phyloP scores from a whole-genome alignment of 2,113 vertebrate species.

The Mola mola region DNA sequence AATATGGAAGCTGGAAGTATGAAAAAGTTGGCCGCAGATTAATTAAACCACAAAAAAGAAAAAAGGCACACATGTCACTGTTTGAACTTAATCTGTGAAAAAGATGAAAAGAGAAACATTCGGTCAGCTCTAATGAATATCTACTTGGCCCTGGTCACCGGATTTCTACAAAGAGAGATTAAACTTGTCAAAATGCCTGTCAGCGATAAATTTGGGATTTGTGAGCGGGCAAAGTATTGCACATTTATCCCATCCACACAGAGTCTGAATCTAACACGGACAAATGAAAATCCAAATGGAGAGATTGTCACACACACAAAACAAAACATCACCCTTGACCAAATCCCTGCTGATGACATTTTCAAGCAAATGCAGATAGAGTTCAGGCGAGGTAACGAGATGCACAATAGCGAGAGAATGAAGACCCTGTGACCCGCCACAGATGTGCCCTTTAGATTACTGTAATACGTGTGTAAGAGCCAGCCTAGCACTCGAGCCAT shows the following conservation, averaged over 20 bases:
- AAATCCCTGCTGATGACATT: slow-evolving; percentile 66
- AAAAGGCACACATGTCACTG: slow-evolving; percentile 12
- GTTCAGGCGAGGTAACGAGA: slow-evolving; percentile 54
- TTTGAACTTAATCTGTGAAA: slow-evolving; percentile 39
- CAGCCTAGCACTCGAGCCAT: slow-evolving; percentile 38
- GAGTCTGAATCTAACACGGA: slow-evolving; percentile 57
- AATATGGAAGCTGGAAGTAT: slow-evolving; percentile 31
- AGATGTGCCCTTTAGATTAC: slow-evolving; percentile 79
- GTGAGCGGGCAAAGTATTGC: slow-evolving; percentile 39
- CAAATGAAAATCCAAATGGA: slow-evolving; percentile 70
- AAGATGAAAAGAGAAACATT: slow-evolving; percentile 37
- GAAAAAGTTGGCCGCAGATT: slow-evolving; percentile 8
- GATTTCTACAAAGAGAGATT: slow-evolving; percentile 32
- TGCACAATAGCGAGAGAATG: slow-evolving; percentile 42
- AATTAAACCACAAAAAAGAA: slow-evolving; percentile 21
- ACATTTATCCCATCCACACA: slow-evolving; percentile 68
- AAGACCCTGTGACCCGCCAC: slow-evolving; percentile 65
- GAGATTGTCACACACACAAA: slow-evolving; percentile 57
- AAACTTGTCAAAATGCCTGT: slow-evolving; percentile 52
- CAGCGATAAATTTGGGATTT: slow-evolving; percentile 55
- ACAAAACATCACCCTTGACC: slow-evolving; percentile 39
- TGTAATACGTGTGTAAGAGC: slow-evolving; percentile 68
- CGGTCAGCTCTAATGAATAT: neutral
- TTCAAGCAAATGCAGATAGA: slow-evolving; percentile 47
- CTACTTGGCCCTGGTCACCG: slow-evolving; percentile 2